Evolutionary conservation across 2,888 invertebrate genomes (phyloP), one percentile per base, ranked within the genome.

Genomic region (Druceiella hillmani): DNA sequence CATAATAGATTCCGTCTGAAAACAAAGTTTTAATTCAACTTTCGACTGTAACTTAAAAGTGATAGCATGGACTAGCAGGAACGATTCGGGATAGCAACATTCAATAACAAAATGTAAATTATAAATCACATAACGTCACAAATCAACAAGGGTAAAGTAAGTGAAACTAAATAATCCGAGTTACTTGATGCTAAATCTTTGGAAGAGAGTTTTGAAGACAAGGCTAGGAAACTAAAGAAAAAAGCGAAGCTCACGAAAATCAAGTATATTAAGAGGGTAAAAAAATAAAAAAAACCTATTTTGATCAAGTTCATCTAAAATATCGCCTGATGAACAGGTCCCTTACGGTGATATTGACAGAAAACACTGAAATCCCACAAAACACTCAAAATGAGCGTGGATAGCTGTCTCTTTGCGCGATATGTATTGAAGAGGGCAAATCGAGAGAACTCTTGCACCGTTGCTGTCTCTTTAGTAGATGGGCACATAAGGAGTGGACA

Each of bases 401-500:
- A 25, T 20, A 32, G 13, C 25, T 33, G 31, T 28, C 29, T 25
- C 10, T 29, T 12, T 44, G 42, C 29, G 15, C 22, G 13, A 43
- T 43, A 13, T 43, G 34, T 27, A 13, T 33, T 22, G 41, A 43
- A 28, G 17, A 30, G 13, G 37, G 34, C 27, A 43, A 38, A 38
- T 12, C 26, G 26, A 44, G 36, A 29, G 43, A 43, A 33, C 10
- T 38, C 12, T 44, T 37, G 43, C 38, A 33, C 33, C 36, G 33
- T 17, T 43, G 43, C 36, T 15, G 33, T n/a, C n/a, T 28, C 17
- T 33, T 38, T 33, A 29, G 28, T 28, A 30, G 28, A 16, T 43
- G 43, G 42, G 43, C 36, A 4, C 43, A 44, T 26, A 27, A 42
- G 28, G 43, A 14, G 13, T 43, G 43, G 26, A 38, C 42, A 36